Evolutionary conservation across 2,113 vertebrate genomes (phyloP).

Genomic region (Azemiops feae): DNA sequence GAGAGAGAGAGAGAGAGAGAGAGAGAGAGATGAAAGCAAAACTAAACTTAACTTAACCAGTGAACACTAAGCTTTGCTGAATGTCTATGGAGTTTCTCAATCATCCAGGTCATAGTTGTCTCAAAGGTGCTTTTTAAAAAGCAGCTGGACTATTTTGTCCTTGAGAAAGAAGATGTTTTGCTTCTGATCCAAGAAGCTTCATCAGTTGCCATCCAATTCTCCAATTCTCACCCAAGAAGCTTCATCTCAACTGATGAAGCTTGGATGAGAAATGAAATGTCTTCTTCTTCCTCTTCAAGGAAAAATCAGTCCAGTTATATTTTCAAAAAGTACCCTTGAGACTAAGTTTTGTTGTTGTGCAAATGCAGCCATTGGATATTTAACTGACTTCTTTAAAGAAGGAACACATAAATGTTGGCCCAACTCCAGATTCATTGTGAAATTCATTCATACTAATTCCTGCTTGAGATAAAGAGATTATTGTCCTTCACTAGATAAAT

Average conservation of each 20-base stretch:
- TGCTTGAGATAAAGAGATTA: not conserved
- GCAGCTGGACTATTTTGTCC: not conserved
- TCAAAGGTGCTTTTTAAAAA: not conserved
- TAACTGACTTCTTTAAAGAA: not conserved
- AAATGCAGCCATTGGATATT: not conserved
- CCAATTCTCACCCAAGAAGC: not conserved
- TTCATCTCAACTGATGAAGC: not conserved
- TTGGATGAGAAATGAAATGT: too few relatives aligned
- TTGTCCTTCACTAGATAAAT: not conserved
- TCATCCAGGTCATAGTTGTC: not conserved
- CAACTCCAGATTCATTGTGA: not conserved
- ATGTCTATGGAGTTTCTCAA: not conserved
- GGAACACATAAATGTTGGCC: not conserved
- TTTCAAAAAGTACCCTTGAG: not conserved
- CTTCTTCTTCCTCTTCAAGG: too few relatives aligned
- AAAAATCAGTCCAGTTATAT: not conserved
- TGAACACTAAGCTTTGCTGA: not conserved
- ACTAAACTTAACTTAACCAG: not conserved
- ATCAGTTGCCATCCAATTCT: too few relatives aligned
- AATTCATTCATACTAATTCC: not conserved
- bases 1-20: too few relatives aligned
- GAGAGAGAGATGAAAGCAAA: too few relatives aligned
- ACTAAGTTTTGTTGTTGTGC: not conserved
- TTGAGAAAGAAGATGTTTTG: not conserved
- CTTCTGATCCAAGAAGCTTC: not conserved